Conservation (phyloP, 2,113 vertebrate species). For the Neodon shergylaensis region DNA sequence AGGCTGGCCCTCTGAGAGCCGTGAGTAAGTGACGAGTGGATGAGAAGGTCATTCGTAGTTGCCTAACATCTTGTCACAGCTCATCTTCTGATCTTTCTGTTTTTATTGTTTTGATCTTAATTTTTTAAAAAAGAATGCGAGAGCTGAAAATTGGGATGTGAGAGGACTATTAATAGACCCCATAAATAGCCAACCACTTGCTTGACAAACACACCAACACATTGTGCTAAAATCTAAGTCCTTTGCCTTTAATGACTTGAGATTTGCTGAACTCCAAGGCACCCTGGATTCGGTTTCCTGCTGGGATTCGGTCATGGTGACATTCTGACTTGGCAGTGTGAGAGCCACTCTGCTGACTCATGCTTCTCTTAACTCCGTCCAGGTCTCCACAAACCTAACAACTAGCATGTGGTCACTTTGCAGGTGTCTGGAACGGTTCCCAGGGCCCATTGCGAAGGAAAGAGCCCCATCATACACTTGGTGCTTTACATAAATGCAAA, state of each 20-base stretch:
- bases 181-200: constrained; percentile 65
- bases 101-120: constrained; percentile 84
- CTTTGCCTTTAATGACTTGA: constrained; percentile 64
- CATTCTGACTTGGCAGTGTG: constrained; percentile 66
- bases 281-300: constrained; percentile 63
- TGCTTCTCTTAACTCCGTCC: constrained; percentile 59
- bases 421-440: constrained; percentile 77
- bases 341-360: constrained; percentile 69
- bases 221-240: constrained; percentile 62
- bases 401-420: constrained; percentile 66
- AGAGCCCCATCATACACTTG: constrained; percentile 47
- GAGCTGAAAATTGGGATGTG: constrained; percentile 76
- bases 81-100: constrained; percentile 83
- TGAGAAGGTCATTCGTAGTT: constrained; percentile 83
- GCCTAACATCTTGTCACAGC: constrained; percentile 85
- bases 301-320: constrained; percentile 60
- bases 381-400: constrained; percentile 68
- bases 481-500: constrained; percentile 54
- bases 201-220: constrained; percentile 74
- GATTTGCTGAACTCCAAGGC: constrained; percentile 61
- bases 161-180: constrained; percentile 73
- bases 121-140: constrained; percentile 69
- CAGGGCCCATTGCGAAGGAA: constrained; percentile 43
- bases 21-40: constrained; percentile 79
- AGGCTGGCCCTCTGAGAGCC: constrained; percentile 82